Conservation (phyloP, 1,140 invertebrate species). For the Drosophila sechellia region DNA sequence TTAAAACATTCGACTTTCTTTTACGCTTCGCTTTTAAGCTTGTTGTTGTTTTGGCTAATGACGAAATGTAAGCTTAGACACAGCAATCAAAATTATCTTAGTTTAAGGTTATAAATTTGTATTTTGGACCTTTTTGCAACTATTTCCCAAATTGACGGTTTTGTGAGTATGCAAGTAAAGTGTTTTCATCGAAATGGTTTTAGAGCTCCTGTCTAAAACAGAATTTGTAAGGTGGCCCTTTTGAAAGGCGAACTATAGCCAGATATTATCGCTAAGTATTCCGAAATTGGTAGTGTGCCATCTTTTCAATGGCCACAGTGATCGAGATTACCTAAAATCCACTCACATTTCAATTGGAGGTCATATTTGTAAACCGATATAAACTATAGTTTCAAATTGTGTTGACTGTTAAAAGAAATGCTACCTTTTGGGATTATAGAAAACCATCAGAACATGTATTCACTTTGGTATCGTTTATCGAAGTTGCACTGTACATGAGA, state of each 20-base stretch:
- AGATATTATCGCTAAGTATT: too few species aligned
- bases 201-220: neutral
- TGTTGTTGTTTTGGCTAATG: neutral
- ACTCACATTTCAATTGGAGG: too few species aligned
- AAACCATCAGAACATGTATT: too few species aligned
- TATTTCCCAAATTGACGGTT: neutral
- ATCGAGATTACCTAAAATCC: too few species aligned
- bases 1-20: neutral
- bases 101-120: neutral
- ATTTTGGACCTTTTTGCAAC: neutral
- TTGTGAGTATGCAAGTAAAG: neutral
- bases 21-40: neutral
- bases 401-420: too few species aligned
- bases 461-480: neutral
- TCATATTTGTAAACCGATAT: too few species aligned
- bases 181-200: neutral
- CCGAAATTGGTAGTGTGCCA: too few species aligned
- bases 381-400: too few species aligned
- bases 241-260: too few species aligned
- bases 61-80: slow-evolving; percentile 2
- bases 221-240: too few species aligned
- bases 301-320: too few species aligned
- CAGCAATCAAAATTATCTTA: slow-evolving; percentile 1
- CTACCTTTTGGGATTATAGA: too few species aligned
- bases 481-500: neutral